Evolutionary conservation across 1,140 invertebrate genomes (phyloP), one percentile per base, ranked within the genome.

Genomic region (Frieseomelitta varia): DNA sequence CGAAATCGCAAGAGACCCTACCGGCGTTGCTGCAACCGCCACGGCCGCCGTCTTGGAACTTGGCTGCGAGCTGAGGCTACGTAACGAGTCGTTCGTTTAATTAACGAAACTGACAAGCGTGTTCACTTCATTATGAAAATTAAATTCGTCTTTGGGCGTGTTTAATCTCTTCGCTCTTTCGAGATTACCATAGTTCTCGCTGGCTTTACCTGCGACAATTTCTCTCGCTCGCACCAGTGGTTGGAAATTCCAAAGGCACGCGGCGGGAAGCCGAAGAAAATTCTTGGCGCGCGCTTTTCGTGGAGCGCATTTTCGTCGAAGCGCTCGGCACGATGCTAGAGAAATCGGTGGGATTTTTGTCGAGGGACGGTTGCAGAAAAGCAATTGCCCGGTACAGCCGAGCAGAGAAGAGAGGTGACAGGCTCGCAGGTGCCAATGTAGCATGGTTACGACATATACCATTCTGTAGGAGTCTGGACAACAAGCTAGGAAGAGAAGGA

Each of bases 1-100:
- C 87, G 91, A 92, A 93, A 84, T 71, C 76, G 63, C 56, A 67
- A 72, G 68, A 85, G 72, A 78, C 75, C 74, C 63, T 76, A 34
- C 80, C 39, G 63, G 63, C 68, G 55, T 63, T 27, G 24, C 34
- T 47, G 39, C 6, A 47, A 47, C 8, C 24, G 27, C 27, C 10
- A 30, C 4, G 27, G n/a, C 47, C 24, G 15, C 51, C 68, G 27
- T 24, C 51, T 39, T 55, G 14, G 27, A 17, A 69, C 39, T 47
- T 47, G 55, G 47, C 51, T 63, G 24, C 27, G 51, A 76, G 55
- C 74, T 80, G 47, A 10, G 39, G 8, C 10, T 47, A 47, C 39
- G 8, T 47, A 47, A 68, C 10, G 51, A 34, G 34, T 39, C 14
- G 19, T 56, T 4, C 47, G 47, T 55, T 81, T 55, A 65, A 63